Conservation (phyloP, 2,888 invertebrate genomes). For the Aspidiotus rigidus region DNA sequence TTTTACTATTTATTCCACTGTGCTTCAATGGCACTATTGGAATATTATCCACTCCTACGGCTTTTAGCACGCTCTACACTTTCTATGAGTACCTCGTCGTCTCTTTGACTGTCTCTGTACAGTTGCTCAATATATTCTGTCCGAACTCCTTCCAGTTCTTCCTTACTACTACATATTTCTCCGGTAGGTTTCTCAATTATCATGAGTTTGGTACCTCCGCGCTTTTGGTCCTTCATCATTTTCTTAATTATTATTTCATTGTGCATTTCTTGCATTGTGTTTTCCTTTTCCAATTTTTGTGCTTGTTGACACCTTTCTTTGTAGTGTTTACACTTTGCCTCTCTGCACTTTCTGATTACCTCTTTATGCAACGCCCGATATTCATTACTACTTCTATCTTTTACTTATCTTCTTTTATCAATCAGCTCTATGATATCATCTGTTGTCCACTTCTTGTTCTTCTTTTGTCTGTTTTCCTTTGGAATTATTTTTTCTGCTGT, state of each 20-base stretch:
- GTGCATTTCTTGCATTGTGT: neutral
- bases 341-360: too few species aligned
- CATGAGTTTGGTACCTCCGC: neutral
- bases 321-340: too few species aligned
- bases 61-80: neutral
- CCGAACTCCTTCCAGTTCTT: neutral
- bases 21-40: neutral
- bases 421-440: too few species aligned
- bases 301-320: too few species aligned
- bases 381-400: too few species aligned
- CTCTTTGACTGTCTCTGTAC: neutral
- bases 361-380: too few species aligned
- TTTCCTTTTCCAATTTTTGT: too few species aligned
- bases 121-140: neutral
- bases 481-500: too few species aligned
- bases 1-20: neutral
- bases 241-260: conserved; percentile 1
- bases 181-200: neutral
- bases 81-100: neutral
- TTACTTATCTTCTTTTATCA: too few species aligned
- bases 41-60: neutral
- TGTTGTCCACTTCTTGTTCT: too few species aligned
- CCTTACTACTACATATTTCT: neutral
- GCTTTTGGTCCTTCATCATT: neutral
- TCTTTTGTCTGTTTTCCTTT: too few species aligned